Evolutionary conservation across 2,888 invertebrate species (phyloP).

Genomic region (Lycocerus yunnanus): DNA sequence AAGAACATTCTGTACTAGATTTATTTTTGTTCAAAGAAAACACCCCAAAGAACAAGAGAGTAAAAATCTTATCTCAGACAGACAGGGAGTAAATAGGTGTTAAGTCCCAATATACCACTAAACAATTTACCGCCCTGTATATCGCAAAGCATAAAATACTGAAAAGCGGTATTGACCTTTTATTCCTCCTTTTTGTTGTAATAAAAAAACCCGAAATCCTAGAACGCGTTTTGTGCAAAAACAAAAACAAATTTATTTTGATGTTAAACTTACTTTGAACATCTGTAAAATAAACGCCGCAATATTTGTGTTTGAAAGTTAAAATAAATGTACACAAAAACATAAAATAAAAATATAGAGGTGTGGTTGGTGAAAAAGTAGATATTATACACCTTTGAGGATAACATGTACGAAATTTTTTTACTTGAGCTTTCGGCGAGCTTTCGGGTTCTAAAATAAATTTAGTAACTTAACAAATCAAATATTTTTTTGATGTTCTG

Average conservation of each 20-base stretch:
- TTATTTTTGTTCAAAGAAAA: too few relatives aligned
- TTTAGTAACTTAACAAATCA: background rate
- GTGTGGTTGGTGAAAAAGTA: background rate
- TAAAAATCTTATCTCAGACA: too few relatives aligned
- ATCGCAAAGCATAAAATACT: background rate
- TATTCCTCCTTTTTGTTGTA: background rate
- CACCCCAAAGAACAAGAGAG: too few relatives aligned
- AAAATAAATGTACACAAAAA: background rate
- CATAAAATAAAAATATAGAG: background rate
- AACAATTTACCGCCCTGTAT: background rate
- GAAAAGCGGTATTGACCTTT: background rate
- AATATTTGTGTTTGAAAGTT: background rate
- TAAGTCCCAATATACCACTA: too few relatives aligned
- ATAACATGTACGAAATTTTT: background rate
- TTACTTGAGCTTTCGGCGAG: background rate
- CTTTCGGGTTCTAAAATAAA: background rate
- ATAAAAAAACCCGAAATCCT: background rate
- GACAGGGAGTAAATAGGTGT: too few relatives aligned
- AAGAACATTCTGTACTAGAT: too few relatives aligned
- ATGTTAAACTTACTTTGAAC: background rate
- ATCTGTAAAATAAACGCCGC: background rate
- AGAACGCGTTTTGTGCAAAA: background rate
- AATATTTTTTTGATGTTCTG: background rate
- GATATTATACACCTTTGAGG: background rate
- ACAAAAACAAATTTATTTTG: background rate